These are phyloP conservation scores for Glaucopsyche alexis DNA, from an alignment of 2,888 invertebrate genomes.

Conservation along the genomic window DNA sequence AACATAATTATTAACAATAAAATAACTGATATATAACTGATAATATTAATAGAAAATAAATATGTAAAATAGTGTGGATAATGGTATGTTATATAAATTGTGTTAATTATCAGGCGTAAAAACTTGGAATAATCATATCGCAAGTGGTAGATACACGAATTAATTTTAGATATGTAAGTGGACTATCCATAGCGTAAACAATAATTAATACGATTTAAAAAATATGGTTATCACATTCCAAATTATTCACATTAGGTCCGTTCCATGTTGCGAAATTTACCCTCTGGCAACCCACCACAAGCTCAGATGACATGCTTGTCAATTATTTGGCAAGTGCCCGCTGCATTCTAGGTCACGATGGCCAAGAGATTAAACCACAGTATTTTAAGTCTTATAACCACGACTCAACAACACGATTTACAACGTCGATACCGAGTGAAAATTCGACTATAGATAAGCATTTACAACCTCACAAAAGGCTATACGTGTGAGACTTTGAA, in stretches of 20 bases:
- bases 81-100: neutral
- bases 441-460: constrained; percentile 19
- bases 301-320: constrained; percentile 68
- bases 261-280: constrained; percentile 64
- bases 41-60: neutral
- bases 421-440: neutral
- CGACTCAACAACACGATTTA: constrained; percentile 32
- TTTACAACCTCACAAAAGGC: constrained; percentile 24
- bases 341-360: constrained; percentile 69
- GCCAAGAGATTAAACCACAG: constrained; percentile 33
- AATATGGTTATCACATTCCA: constrained; percentile 12
- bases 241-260: constrained; percentile 28
- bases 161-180: neutral
- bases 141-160: neutral
- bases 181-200: neutral
- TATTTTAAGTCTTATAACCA: constrained; percentile 32
- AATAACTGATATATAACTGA: too few relatives aligned
- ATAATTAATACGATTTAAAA: neutral
- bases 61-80: neutral
- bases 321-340: constrained; percentile 72
- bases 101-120: neutral
- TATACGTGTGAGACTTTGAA: neutral
- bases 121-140: neutral
- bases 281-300: constrained; percentile 59
- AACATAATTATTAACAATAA: neutral